These are phyloP conservation scores for Odobenus rosmarus DNA, from an alignment of 2,113 vertebrate genomes.

Conservation along the genomic window DNA sequence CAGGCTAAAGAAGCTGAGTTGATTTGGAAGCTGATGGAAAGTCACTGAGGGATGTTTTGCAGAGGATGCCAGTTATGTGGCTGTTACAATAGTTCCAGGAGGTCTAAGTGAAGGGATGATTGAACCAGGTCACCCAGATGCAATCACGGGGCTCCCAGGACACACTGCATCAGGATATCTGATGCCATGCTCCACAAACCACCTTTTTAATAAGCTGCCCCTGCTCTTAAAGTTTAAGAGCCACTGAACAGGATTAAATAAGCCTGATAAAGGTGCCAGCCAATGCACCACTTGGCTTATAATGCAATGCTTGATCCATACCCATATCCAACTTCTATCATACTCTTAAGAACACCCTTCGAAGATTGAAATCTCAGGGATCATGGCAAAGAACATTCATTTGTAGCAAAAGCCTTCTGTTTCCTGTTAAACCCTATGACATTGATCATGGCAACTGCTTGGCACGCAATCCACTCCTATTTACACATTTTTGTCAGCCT, in stretches of 20 bases:
- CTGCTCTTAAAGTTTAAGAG: constrained; percentile 41
- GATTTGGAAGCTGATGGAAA: neutral
- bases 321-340: neutral
- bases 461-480: neutral
- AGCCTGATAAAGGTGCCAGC: neutral
- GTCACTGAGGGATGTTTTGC: neutral
- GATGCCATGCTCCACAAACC: neutral
- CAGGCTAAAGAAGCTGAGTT: neutral
- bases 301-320: neutral
- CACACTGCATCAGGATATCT: neutral
- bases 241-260: neutral
- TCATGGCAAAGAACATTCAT: neutral
- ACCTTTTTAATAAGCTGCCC: constrained; percentile 46
- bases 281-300: neutral
- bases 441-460: neutral
- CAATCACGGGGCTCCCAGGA: neutral
- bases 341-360: constrained; percentile 13
- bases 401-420: neutral
- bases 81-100: neutral
- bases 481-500: neutral
- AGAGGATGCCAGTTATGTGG: neutral
- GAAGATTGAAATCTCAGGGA: neutral
- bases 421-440: neutral
- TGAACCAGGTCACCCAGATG: neutral
- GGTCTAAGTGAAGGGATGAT: neutral